Conservation (phyloP, 2,113 vertebrate genomes). For the Dicaeum eximium region DNA sequence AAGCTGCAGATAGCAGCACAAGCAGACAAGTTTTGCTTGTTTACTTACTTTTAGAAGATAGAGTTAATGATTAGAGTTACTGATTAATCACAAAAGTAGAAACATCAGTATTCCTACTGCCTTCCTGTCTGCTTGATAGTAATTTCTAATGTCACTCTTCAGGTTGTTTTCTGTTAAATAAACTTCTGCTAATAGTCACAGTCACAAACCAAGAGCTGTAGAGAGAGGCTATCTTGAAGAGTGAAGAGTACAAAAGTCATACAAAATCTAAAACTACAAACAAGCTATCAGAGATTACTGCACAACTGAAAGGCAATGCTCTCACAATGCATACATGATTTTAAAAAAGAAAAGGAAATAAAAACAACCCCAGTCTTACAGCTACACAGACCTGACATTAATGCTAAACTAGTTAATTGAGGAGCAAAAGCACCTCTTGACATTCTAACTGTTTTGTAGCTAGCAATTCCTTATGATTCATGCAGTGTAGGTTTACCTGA, state of each 20-base stretch:
- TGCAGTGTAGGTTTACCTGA: neutral
- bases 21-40: neutral
- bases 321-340: neutral
- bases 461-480: slow-evolving; percentile 1
- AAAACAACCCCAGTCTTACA: neutral
- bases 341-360: neutral
- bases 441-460: neutral
- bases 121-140: neutral
- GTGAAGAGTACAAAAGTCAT: neutral
- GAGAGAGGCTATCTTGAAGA: neutral
- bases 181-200: neutral
- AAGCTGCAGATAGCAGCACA: neutral
- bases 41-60: neutral
- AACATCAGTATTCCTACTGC: neutral
- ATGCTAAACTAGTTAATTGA: neutral
- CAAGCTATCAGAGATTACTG: neutral
- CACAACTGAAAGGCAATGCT: neutral
- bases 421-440: slow-evolving; percentile 15
- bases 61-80: neutral
- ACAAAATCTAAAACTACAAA: neutral
- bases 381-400: neutral
- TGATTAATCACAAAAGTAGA: neutral
- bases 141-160: neutral
- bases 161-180: neutral
- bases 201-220: neutral